phyloP scores from a whole-genome alignment of 2,888 invertebrate genomes.

The Andrena bucephala region DNA sequence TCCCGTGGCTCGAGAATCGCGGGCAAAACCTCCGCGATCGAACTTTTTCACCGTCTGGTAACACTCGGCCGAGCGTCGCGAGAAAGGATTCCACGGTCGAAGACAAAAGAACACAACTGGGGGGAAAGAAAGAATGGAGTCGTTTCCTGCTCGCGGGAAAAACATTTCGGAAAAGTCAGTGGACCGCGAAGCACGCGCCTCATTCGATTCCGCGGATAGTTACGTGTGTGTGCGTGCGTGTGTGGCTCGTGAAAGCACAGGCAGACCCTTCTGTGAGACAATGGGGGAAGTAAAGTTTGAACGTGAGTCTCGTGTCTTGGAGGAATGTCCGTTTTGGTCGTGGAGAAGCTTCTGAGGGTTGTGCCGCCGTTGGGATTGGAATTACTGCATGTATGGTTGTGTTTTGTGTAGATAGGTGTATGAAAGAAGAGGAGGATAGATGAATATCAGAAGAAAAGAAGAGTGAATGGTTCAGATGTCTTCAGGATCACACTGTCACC shows the following conservation, averaged over 20 bases:
- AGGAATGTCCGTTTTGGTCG: constrained; percentile 33
- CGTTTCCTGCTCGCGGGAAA: constrained; percentile 63
- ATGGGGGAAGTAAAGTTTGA: constrained; percentile 47
- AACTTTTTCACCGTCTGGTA: not conserved
- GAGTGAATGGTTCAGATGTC: no score
- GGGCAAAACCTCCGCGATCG: constrained; percentile 22
- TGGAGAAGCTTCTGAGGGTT: constrained; percentile 19
- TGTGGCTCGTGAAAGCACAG: constrained; percentile 39
- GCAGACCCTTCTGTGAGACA: constrained; percentile 59
- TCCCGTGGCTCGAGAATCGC: not conserved
- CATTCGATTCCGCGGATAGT: constrained; percentile 40
- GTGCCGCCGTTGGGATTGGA: no score
- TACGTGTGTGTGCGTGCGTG: not conserved
- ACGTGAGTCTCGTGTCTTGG: constrained; percentile 32
- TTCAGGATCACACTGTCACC: no score
- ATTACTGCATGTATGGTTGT: no score
- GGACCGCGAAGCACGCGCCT: constrained; percentile 67
- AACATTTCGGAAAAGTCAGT: constrained; percentile 75
- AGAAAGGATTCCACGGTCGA: constrained; percentile 61
- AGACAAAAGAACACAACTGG: constrained; percentile 35
- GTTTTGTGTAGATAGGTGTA: no score
- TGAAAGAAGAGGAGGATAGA: no score
- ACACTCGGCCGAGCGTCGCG: constrained; percentile 35
- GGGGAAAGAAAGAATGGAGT: constrained; percentile 51
- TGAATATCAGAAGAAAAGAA: no score